These are phyloP conservation scores for Nyctereutes procyonoides DNA, from an alignment of 2,113 vertebrate species.

Conservation along the genomic window DNA sequence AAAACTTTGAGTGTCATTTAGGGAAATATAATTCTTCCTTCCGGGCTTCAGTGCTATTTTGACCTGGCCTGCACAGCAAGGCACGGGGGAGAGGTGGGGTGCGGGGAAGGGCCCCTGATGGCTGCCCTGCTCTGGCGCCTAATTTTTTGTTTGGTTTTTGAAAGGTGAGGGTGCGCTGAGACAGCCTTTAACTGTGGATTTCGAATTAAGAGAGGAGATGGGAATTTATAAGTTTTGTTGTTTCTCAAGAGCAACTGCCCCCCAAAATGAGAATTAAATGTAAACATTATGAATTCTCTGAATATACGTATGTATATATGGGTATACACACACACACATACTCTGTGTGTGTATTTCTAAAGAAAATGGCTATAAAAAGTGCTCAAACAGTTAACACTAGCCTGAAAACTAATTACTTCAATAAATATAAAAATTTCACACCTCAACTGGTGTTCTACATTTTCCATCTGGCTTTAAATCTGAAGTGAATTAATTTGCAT, in stretches of 20 bases:
- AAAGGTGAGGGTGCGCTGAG: not conserved
- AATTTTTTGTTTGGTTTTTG: not conserved
- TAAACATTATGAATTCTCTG: not conserved
- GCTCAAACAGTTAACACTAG: slow-evolving; percentile 56
- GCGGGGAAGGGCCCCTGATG: not conserved
- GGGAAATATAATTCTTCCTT: not conserved
- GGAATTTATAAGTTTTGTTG: not conserved
- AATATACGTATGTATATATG: not conserved
- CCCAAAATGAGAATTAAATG: slow-evolving; percentile 16
- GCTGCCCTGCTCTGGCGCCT: not conserved
- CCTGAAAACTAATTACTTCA: slow-evolving; percentile 76
- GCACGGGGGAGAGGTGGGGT: not conserved
- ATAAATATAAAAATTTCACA: slow-evolving; percentile 77
- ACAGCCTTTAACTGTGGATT: not conserved
- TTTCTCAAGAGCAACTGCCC: not conserved
- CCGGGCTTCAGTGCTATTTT: not conserved
- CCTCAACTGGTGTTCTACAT: slow-evolving; percentile 78
- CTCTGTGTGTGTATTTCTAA: not conserved
- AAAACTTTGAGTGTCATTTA: not conserved
- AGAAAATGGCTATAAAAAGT: slow-evolving; percentile 44
- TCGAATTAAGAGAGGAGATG: not conserved
- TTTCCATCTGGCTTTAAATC: slow-evolving; percentile 76
- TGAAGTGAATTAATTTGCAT: slow-evolving; percentile 79
- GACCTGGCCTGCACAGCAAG: too few relatives aligned
- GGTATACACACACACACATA: not conserved